Percentiles rank a stretch among this genome's conserved stretches.
Conservation (phyloP, 2,888 invertebrate species). For the Sarcophaga caerulescens region DNA sequence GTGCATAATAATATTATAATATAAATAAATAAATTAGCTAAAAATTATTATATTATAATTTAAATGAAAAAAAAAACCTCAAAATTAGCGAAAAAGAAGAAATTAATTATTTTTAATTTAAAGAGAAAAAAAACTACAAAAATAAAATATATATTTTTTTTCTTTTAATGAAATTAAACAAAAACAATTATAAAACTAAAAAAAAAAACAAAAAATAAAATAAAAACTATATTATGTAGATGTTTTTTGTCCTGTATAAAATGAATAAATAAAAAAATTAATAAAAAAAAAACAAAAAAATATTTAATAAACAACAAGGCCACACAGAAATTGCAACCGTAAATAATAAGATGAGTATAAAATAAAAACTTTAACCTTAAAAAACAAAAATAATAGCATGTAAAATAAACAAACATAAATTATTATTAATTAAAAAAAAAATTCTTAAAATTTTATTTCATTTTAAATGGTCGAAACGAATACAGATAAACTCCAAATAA, state of each 20-base stretch:
- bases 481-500: neutral
- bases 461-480: neutral
- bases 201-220: slow-evolving; percentile 59
- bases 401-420: slow-evolving; percentile 70
- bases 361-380: slow-evolving; percentile 24
- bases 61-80: slow-evolving; percentile 49
- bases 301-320: slow-evolving; percentile 54
- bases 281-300: slow-evolving; percentile 67
- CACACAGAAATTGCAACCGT: slow-evolving; percentile 70
- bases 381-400: slow-evolving; percentile 57
- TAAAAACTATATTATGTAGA: slow-evolving; percentile 72
- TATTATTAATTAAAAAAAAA: slow-evolving; percentile 42
- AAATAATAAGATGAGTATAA: slow-evolving; percentile 55
- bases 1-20: slow-evolving; percentile 66
- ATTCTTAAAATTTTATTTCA: slow-evolving; percentile 23
- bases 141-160: slow-evolving; percentile 37
- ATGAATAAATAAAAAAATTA: slow-evolving; percentile 60
- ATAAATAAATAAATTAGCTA: slow-evolving; percentile 65
- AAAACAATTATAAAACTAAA: slow-evolving; percentile 17
- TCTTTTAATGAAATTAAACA: slow-evolving; percentile 42
- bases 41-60: slow-evolving; percentile 39
- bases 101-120: slow-evolving; percentile 44
- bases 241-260: slow-evolving; percentile 81
- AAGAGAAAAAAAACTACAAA: slow-evolving; percentile 30
- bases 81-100: slow-evolving; percentile 47